Percentiles rank a stretch among this genome's conserved stretches.
These are phyloP conservation scores for Synodontis membranacea DNA, from an alignment of 2,113 vertebrate species.

Conservation along the genomic window DNA sequence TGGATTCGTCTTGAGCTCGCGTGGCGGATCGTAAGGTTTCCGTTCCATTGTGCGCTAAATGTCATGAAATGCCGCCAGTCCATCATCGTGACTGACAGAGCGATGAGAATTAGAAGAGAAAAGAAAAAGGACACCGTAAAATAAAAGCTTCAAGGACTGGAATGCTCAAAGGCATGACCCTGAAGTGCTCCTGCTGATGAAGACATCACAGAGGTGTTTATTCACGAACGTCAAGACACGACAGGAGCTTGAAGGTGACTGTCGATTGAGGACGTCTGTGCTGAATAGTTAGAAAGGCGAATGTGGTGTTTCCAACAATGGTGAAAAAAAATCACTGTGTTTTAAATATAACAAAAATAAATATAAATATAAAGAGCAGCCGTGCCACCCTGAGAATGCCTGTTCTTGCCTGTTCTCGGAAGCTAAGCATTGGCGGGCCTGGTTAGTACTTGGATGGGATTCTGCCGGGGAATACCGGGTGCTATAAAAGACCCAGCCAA, in stretches of 20 bases:
- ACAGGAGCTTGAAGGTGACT: constrained; percentile 22
- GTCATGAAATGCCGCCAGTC: constrained; percentile 25
- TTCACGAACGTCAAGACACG: constrained; percentile 1
- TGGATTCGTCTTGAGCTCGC: not conserved
- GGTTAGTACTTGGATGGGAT: no score
- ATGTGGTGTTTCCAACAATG: not conserved
- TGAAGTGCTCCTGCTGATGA: not conserved
- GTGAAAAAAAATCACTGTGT: not conserved
- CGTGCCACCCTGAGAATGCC: no score
- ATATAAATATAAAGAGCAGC: no score
- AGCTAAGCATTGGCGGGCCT: no score
- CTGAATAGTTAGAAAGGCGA: not conserved
- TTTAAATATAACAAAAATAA: no score
- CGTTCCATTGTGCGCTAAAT: constrained; percentile 37
- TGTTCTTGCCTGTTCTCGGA: no score
- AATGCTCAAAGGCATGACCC: not conserved
- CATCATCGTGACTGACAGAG: constrained; percentile 22
- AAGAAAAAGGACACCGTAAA: not conserved
- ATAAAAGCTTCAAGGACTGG: not conserved
- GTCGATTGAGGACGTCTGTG: not conserved
- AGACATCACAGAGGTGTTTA: not conserved
- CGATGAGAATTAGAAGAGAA: constrained; percentile 8
- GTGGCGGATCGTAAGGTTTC: no score
- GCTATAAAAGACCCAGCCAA: no score
- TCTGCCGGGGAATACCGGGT: no score